Base-by-base conservation (phyloP, 2,888 invertebrate species). In the Apodemia duryi region DNA sequence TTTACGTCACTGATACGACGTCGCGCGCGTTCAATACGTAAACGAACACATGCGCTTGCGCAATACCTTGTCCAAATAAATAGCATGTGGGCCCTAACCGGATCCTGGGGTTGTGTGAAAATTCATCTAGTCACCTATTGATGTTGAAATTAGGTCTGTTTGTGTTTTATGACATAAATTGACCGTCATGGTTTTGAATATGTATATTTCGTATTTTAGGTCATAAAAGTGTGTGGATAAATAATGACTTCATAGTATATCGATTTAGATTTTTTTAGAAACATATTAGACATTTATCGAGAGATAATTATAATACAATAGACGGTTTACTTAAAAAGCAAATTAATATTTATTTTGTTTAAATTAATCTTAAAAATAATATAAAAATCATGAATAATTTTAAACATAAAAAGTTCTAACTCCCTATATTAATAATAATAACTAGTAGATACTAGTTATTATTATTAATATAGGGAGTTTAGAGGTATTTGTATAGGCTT, bases 51-150 rank as follows among this genome's bases (percentile, higher is more conserved):
- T 86, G 87, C 80, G 82, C 82, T 80, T 86, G 83, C 90, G 90
- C 83, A 86, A 87, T 80, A 73, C 77, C 79, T 78, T 85, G 77
- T 81, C 77, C 79, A 88, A 91, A 91, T 85, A 91, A 91, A 91
- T 86, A 89, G 72, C 88, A 88, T 79, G 79, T 89, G 89, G 76
- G 78, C 73, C 76, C 73, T 78, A 81, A 77, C 86, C 86, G 87
- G 87, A 85, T 89, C 82, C 84, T 76, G 77, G 74, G 72, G 65
- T 77, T 82, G 81, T 88, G 81, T 88, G 88, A 86, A 86, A 83
- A 84, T 80, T 73, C 41, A 64, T 61, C 38, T 49, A 49, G 35
- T 60, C 64, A 71, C 68, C 72, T 72, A 62, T 43, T 32, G 11
- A 46, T 62, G 32, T 62, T 5, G 13, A 32, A 51, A 51, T 51